Conservation (phyloP, 2,113 vertebrate species). For the Macheiramphus alcinus region DNA sequence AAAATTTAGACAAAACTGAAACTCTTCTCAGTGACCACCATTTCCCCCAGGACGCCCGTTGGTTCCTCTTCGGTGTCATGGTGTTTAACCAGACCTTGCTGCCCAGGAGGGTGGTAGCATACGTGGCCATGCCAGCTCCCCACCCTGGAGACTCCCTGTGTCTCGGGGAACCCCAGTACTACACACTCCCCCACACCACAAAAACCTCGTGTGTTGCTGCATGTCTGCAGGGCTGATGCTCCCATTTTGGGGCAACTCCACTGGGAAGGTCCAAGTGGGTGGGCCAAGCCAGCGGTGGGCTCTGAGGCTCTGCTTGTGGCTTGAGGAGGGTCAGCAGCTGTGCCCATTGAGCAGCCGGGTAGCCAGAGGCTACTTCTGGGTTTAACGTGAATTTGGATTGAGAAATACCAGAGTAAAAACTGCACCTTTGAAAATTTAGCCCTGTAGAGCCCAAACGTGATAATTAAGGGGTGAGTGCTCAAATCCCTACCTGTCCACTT, state of each 20-base stretch:
- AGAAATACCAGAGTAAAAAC: background rate
- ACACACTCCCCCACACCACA: fast-evolving
- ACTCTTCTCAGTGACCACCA: background rate
- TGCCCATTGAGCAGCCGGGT: background rate
- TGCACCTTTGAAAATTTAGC: background rate
- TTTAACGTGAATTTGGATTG: background rate
- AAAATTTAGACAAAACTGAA: background rate
- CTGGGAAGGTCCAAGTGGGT: background rate
- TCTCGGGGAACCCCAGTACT: background rate
- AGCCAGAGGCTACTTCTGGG: background rate
- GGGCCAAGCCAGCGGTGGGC: background rate
- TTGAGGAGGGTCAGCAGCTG: background rate
- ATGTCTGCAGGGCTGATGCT: background rate
- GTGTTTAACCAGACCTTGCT: background rate
- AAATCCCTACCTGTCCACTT: background rate
- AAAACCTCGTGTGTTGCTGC: background rate
- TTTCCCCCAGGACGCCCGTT: background rate
- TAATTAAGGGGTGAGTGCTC: background rate
- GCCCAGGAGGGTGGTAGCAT: background rate
- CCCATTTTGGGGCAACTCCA: background rate
- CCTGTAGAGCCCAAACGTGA: background rate
- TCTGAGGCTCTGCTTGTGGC: background rate
- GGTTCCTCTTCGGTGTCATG: background rate
- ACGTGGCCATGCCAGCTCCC: fast-evolving
- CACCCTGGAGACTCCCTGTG: background rate